These are phyloP conservation scores for Pangasius krempfi DNA, from an alignment of 2,797 vertebrate genomes.

Conservation along the genomic window DNA sequence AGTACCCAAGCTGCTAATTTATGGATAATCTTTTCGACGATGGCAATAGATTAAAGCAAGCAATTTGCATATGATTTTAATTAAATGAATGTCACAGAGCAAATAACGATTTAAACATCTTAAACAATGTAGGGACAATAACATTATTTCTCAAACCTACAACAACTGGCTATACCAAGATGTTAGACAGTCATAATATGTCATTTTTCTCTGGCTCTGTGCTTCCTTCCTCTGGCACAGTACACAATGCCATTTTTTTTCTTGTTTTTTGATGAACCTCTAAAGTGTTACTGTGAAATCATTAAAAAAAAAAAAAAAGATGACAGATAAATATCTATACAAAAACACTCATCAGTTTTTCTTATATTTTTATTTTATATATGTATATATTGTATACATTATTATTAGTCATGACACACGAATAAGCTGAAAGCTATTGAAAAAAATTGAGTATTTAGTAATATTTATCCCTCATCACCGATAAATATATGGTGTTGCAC, in stretches of 20 bases:
- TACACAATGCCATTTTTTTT: background rate
- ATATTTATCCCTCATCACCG: background rate
- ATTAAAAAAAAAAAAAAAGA: background rate
- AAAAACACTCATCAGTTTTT: background rate
- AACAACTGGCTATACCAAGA: background rate
- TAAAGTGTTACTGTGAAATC: background rate
- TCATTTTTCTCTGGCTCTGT: background rate
- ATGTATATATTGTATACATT: background rate
- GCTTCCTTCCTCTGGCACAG: background rate
- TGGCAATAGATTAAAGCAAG: conserved; percentile 27
- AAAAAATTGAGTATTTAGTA: background rate
- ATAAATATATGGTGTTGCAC: conserved; percentile 4
- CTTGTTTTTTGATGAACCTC: background rate
- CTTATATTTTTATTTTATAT: background rate
- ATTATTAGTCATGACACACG: background rate
- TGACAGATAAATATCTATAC: background rate
- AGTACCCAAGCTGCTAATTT: conserved; percentile 29
- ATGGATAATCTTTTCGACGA: background rate
- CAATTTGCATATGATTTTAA: conserved; percentile 32
- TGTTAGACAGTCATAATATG: background rate
- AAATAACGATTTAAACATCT: conserved; percentile 5
- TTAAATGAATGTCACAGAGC: conserved; percentile 25
- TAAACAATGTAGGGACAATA: background rate
- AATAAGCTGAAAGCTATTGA: background rate
- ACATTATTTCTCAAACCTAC: background rate